Evolutionary conservation across 2,797 vertebrate genomes (phyloP).

Genomic region (Lates japonicus): DNA sequence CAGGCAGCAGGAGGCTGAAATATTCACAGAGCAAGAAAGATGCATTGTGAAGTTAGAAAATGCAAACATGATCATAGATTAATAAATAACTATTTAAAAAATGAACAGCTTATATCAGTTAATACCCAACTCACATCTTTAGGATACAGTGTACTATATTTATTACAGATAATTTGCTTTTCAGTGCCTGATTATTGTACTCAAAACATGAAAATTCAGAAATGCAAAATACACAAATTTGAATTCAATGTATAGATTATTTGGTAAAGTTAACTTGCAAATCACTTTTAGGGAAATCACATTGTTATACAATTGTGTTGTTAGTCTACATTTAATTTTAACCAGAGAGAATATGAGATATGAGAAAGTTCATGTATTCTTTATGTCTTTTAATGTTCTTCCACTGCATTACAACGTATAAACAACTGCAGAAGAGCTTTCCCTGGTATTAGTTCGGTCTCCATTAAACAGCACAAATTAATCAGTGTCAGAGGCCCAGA

Average conservation of each 20-base stretch:
- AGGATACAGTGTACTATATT: background rate
- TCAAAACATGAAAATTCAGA: background rate
- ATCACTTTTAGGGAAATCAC: background rate
- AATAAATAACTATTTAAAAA: background rate
- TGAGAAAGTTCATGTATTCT: too few relatives aligned
- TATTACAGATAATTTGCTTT: background rate
- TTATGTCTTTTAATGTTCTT: background rate
- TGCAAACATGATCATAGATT: background rate
- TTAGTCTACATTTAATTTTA: background rate
- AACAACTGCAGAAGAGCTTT: background rate
- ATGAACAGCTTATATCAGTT: background rate
- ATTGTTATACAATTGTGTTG: background rate
- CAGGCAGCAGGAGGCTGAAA: slow-evolving; percentile 29
- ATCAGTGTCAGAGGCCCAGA: slow-evolving; percentile 49
- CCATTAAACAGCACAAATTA: slow-evolving; percentile 42
- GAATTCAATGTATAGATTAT: background rate
- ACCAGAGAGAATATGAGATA: background rate
- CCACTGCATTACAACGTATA: background rate
- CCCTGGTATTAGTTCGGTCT: slow-evolving; percentile 9
- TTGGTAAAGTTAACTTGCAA: background rate
- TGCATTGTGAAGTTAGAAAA: slow-evolving; percentile 28
- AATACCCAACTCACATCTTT: background rate
- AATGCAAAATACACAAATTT: background rate
- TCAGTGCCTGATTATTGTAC: background rate
- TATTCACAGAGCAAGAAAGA: slow-evolving; percentile 15